Evolutionary conservation across 2,113 vertebrate genomes (phyloP), one percentile per base, ranked within the genome.

Genomic region (Dunckerocampus dactyliophorus): DNA sequence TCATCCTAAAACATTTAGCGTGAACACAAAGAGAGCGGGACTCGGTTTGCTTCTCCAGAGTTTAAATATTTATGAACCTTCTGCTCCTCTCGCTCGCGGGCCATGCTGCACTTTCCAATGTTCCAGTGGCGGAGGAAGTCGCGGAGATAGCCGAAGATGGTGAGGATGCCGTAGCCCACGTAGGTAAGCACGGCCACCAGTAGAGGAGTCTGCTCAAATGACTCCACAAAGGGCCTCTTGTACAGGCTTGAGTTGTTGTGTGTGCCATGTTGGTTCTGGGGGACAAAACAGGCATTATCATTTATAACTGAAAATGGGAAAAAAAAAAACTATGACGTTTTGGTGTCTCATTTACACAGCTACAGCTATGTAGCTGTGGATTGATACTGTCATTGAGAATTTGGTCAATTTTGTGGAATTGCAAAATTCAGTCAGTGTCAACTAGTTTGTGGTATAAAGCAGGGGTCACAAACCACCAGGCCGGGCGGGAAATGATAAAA

Each of bases 141-240:
- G 62, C 96, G 89, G 80, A 99, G 91, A 83, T 99, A 98, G 14
- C 96, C 96, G 42, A 99, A 98, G 73, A 99, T 87, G 49, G 96
- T 99, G 68, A 99, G 95, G 58, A 99, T 95, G 52, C 96, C 95
- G 0, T 99, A 99, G 16, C 96, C 95, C 86, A 99, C 92, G 0
- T 98, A 99, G 14, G 96, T 99, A 75, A 99, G 90, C 71, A 99
- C 96, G 3, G 96, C 96, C 72, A 99, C 95, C 74, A 98, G 87
- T 70, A 99, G 93, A 0, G 96, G 96, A 0, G 96, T 99, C 87
- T 99, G 94, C 82, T 99, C 96, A 75, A 93, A 99, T 7, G 89
- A 92, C 82, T 99, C 94, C 59, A 89, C 88, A 67, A 94, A 98
- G 0, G 93, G 93, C 71, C 90, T 93, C 83, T 93, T 95, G 85